Evolutionary conservation across 2,888 invertebrate species (phyloP), one percentile per base, ranked within the genome.

Genomic region (Minunthozetes semirufus): DNA sequence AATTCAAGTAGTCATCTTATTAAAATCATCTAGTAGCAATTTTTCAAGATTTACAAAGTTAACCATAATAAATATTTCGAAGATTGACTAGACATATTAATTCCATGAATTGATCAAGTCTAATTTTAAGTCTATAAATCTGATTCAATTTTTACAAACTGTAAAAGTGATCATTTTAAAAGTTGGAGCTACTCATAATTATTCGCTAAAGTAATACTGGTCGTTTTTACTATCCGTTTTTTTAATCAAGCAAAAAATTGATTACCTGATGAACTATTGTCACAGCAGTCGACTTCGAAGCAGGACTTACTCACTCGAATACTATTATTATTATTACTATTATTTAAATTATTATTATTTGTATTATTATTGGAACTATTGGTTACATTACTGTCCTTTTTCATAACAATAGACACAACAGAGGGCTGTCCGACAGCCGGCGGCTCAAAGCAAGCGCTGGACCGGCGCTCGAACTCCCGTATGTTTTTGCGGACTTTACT

Each of bases 401-500:
- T 73, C 19, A 53, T 70, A 15, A 25, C 46, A 33, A 33, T 33
- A 15, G 56, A 38, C 3, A 19, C 11, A n/a, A 59, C 22, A 2
- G 19, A 2, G 17, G 59, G 59, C 33, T 5, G 4, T 5, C 33
- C 33, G 6, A 33, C 38, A 59, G 19, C 22, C n/a, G 38, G 33
- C 19, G 33, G 11, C 33, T 38, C 59, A 29, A 33, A 33, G 33
- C 53, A 59, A 46, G 72, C 13, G 72, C 75, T 75, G 9, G 71
- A 75, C 22, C 75, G 46, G 5, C 75, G 50, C 42, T 76, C 76
- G 59, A 76, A 75, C 27, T 73, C 73, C 15, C 46, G 38, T 56
- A 76, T 76, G 27, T 72, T 76, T 42, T 72, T 76, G 15, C 72
- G 72, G 3, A 76, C 76, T 66, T 76, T 76, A 38, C 71, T 76